These are phyloP conservation scores for Nannoperca obscura DNA, from an alignment of 2,797 vertebrate species.

Conservation along the genomic window DNA sequence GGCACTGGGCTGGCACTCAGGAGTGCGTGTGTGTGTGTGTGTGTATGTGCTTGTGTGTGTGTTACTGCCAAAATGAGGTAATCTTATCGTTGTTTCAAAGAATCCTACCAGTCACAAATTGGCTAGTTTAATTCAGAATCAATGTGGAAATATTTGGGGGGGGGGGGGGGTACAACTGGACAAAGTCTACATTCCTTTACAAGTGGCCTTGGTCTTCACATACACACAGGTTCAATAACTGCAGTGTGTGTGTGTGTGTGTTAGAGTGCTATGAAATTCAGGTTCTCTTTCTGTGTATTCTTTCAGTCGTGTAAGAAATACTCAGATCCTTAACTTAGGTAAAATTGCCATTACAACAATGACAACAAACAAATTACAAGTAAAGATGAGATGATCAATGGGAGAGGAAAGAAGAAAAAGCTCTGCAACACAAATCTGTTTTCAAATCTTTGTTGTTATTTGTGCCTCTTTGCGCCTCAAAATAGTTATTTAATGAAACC, in stretches of 20 bases:
- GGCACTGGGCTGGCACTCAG: conserved; percentile 65
- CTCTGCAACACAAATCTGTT: background rate
- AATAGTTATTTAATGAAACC: background rate
- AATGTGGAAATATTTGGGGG: conserved; percentile 49
- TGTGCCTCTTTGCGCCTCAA: background rate
- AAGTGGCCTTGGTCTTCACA: conserved; percentile 81
- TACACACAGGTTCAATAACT: conserved; percentile 52
- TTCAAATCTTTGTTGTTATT: background rate
- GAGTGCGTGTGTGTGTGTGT: conserved; percentile 45
- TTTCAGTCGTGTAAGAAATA: background rate
- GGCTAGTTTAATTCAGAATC: conserved; percentile 62
- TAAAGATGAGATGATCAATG: background rate
- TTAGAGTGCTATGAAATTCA: conserved; percentile 32
- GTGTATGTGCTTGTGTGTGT: conserved; percentile 29
- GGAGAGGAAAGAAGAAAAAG: background rate
- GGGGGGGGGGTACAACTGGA: conserved; percentile 73
- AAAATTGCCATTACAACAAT: background rate
- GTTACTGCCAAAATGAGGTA: conserved; percentile 56
- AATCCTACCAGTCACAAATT: conserved; percentile 68
- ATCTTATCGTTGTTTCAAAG: conserved; percentile 54
- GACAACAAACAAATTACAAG: background rate
- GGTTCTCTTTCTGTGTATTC: conserved; percentile 24
- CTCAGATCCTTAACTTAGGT: background rate
- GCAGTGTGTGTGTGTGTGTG: conserved; percentile 53
- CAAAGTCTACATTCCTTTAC: conserved; percentile 87